Conservation (phyloP, 2,888 invertebrate genomes). For the Scaptomyza reducta region DNA sequence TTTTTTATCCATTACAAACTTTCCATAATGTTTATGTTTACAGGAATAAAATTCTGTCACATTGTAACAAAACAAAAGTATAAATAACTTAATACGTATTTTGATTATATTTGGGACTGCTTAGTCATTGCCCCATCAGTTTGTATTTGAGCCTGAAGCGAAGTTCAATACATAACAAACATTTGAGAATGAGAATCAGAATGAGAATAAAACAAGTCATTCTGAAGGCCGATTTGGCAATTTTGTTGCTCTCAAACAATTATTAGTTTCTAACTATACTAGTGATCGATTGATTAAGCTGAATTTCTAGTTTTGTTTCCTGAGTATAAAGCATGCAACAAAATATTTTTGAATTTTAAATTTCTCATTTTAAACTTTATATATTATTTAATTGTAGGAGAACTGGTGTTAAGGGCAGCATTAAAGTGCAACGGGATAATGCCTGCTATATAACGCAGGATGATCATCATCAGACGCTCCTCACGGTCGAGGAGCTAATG, state of each 20-base stretch:
- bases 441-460: conserved; percentile 94
- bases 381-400: conserved; percentile 84
- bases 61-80: conserved; percentile 1
- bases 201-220: neutral
- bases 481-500: conserved; percentile 91
- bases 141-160: conserved; percentile 1
- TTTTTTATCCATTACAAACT: neutral
- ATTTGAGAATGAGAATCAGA: conserved; percentile 1
- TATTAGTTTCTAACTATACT: neutral
- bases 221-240: conserved; percentile 32
- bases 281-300: neutral
- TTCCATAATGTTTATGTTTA: neutral
- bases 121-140: conserved; percentile 35
- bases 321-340: neutral
- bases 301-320: conserved; percentile 12
- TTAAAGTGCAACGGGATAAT: conserved; percentile 89
- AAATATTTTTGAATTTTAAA: neutral
- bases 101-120: conserved; percentile 7
- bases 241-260: neutral
- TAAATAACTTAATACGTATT: conserved; percentile 10
- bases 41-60: too few species aligned
- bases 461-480: conserved; percentile 89
- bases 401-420: conserved; percentile 88
- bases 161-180: conserved; percentile 12
- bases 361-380: neutral